Evolutionary conservation across 2,888 invertebrate genomes (phyloP), one percentile per base, ranked within the genome.

Genomic region (Cremastinae sp.): DNA sequence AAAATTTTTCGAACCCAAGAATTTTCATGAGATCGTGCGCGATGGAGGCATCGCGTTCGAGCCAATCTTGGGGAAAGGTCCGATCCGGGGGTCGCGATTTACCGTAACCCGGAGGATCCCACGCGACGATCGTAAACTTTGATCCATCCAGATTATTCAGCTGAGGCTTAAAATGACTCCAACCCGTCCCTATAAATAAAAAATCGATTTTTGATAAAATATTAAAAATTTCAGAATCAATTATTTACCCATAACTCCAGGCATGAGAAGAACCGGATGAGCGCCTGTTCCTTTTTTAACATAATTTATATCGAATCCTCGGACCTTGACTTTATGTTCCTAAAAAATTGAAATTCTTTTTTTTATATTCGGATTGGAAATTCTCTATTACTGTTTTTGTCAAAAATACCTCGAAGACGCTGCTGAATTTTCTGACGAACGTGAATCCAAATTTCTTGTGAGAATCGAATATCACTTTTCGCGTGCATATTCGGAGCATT

Each of bases 41-140:
- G 77, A 90, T 89, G 28, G 92, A 91, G 3, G 97, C 96, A 91
- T 97, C 97, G 78, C 92, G 92, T 69, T 93, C 92, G 82, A 93
- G 94, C 87, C 96, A 96, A 82, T 95, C 92, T 0, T 91, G 83
- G 0, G 92, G 90, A 86, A 96, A 97, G n/a, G 92, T 90, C 78
- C 95, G 92, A 20, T 93, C 90, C 0, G 96, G 96, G 0, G 96
- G 97, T 78, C 94, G 92, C 74, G 96, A 96, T 75, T 93, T 93
- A 0, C 97, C 97, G 90, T 96, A 97, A 0, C 97, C 97, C 0
- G 96, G 95, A 0, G 97, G 96, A 89, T 97, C 97, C 95, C 95
- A 96, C 0, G 93, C 95, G 7, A 94, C 88, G 22, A 94, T 79
- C 0, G 93, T 94, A 79, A 94, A 93, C 83, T 93, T 92, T 1